Evolutionary conservation across 2,888 invertebrate species (phyloP), one percentile per base, ranked within the genome.

Genomic region (Atethmia centrago): DNA sequence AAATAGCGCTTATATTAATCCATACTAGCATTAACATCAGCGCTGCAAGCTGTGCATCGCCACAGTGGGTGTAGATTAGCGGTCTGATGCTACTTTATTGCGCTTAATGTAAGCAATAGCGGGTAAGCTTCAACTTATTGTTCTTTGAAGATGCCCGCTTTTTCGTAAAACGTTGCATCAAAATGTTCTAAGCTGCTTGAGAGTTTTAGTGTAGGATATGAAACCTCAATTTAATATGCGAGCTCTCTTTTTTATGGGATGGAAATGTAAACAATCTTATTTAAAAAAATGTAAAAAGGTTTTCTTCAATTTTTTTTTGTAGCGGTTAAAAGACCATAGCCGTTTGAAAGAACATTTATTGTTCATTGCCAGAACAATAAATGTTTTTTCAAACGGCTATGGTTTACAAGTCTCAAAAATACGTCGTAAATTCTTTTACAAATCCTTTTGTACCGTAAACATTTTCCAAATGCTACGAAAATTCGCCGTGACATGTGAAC

Each of bases 61-160:
- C 69, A 63, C 67, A 77, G 67, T 79, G 78, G 88, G 82, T 74
- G 74, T 83, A 88, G 91, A 91, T 92, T 92, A 90, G 89, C 87
- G 81, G 83, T 79, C 83, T 88, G 87, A 89, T 88, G 89, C 85
- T 74, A 81, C 85, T 84, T 91, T 92, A 92, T 92, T 92, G 89
- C 92, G 80, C 85, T 82, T 87, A 84, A 85, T 85, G 86, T 83
- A 87, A 87, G 87, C 86, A 86, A 81, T 82, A 73, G 72, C 72
- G 80, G 77, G 74, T 83, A 87, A 87, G 84, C 88, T 85, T 82
- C 78, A 71, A 82, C 77, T 85, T 83, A 86, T 90, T 89, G 88
- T 88, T 79, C 72, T 74, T 71, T 72, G 73, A 85, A 89, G 87
- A 85, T 84, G 76, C 67, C 71, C 80, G 76, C 79, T 82, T 82